A percentile compares a stretch with the other conserved stretches of the same genome.
These are phyloP conservation scores for Drosophila busckii DNA, from an alignment of 1,140 invertebrate species.

Conservation along the genomic window DNA sequence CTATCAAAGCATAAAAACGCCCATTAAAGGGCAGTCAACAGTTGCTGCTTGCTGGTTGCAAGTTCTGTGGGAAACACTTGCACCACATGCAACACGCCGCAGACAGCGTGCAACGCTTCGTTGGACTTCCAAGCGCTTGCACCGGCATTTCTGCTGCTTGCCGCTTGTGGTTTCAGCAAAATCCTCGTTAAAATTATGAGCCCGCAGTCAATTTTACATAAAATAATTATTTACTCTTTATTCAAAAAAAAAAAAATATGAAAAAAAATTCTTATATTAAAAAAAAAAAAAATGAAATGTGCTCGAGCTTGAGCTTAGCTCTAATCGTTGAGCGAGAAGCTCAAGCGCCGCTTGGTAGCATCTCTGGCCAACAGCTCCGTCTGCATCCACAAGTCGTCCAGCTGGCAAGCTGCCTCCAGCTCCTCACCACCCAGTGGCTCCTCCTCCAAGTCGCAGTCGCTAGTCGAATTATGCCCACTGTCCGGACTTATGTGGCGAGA, in stretches of 20 bases:
- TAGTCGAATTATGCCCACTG: constrained; percentile 73
- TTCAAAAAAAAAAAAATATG: not conserved
- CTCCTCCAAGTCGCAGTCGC: constrained; percentile 56
- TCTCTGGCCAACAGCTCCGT: constrained; percentile 41
- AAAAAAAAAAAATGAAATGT: constrained; percentile 30
- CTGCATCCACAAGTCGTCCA: constrained; percentile 55
- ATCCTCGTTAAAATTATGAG: constrained; percentile 27
- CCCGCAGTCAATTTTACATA: constrained; percentile 7
- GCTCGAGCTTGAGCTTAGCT: constrained; percentile 27
- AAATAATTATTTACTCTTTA: constrained; percentile 17
- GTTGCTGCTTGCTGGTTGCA: too few species aligned
- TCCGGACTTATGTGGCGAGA: constrained; percentile 72
- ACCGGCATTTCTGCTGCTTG: constrained; percentile 49
- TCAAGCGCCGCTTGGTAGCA: constrained; percentile 66
- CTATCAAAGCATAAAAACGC: constrained; percentile 70
- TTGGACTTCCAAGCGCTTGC: constrained; percentile 41
- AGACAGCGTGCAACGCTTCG: constrained; percentile 39
- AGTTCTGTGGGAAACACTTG: constrained; percentile 46
- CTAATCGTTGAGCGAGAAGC: constrained; percentile 48
- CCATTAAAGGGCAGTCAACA: constrained; percentile 54
- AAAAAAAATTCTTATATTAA: constrained; percentile 24
- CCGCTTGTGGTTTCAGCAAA: constrained; percentile 33
- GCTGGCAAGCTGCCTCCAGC: constrained; percentile 40
- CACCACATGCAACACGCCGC: constrained; percentile 4
- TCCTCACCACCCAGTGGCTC: constrained; percentile 40